Evolutionary conservation across 2,113 vertebrate species (phyloP).

Genomic region (Camarhynchus parvulus): DNA sequence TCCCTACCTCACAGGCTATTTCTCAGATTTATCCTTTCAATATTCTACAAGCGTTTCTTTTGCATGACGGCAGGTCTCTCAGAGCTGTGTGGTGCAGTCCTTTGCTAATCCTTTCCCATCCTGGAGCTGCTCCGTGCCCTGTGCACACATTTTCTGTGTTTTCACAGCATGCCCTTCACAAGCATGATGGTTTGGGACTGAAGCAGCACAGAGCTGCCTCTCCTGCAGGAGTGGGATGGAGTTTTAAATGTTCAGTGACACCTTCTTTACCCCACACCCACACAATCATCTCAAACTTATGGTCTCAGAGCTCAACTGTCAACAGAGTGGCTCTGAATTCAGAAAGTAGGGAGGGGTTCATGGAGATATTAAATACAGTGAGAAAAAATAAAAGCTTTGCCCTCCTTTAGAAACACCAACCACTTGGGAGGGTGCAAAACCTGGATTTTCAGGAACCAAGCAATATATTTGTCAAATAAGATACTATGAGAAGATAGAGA

Average conservation of each 20-base stretch:
- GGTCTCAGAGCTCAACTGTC: not conserved
- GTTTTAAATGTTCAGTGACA: constrained; percentile 6
- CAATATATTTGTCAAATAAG: not conserved
- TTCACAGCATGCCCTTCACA: not conserved
- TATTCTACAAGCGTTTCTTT: not conserved
- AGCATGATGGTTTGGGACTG: not conserved
- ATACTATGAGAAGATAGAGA: not conserved
- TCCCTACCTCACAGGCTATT: not conserved
- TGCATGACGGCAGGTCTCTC: not conserved
- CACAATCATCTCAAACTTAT: not conserved
- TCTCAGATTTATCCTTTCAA: not conserved
- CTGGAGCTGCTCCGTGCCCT: not conserved
- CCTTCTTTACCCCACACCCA: not conserved
- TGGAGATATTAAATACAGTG: not conserved
- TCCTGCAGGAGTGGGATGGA: constrained; percentile 21
- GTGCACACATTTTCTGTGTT: not conserved
- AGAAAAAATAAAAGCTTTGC: not conserved
- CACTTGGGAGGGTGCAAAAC: not conserved
- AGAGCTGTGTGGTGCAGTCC: not conserved
- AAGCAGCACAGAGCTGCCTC: not conserved
- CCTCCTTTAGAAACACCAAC: not conserved
- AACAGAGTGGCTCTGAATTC: not conserved
- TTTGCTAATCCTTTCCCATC: not conserved
- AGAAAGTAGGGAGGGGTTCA: not conserved
- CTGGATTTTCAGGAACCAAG: not conserved